Conservation (phyloP, 1,140 invertebrate species). For the Zaprionus inermis region DNA sequence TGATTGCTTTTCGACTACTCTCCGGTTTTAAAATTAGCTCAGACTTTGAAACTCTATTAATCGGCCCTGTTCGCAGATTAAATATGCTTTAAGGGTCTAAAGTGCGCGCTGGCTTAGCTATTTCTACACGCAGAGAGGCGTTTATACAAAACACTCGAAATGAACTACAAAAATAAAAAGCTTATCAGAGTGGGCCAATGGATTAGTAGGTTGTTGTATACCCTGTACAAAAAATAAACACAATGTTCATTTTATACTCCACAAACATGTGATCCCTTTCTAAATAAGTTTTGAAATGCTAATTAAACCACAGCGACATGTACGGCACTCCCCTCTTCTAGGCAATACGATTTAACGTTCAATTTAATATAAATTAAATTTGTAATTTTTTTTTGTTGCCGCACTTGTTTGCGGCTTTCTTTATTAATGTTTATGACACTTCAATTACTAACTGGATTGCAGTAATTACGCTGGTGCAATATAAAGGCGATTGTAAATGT, state of each 20-base stretch:
- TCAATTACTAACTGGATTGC: conserved; percentile 46
- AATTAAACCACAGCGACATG: background rate
- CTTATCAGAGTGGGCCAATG: conserved; percentile 43
- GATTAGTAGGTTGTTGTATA: conserved; percentile 3
- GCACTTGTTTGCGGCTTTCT: conserved; percentile 35
- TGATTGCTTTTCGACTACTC: background rate
- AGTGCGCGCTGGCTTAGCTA: conserved; percentile 39
- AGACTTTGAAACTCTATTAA: conserved; percentile 60
- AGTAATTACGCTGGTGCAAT: conserved; percentile 19
- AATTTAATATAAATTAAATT: conserved; percentile 25
- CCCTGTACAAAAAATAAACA: conserved; percentile 27
- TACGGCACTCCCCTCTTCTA: background rate
- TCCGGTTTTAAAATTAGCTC: background rate
- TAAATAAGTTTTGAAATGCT: conserved; percentile 7
- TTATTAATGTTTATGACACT: conserved; percentile 40
- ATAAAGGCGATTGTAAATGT: conserved; percentile 23
- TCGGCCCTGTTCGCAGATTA: conserved; percentile 33
- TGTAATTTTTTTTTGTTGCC: background rate
- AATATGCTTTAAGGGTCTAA: conserved; percentile 53
- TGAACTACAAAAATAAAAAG: conserved; percentile 20
- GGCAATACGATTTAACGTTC: conserved; percentile 1
- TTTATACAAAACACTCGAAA: conserved; percentile 46
- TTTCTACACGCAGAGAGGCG: conserved; percentile 22
- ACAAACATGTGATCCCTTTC: background rate
- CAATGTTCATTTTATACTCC: background rate